Conservation (phyloP, 2,797 vertebrate genomes). For the Todus mexicanus region DNA sequence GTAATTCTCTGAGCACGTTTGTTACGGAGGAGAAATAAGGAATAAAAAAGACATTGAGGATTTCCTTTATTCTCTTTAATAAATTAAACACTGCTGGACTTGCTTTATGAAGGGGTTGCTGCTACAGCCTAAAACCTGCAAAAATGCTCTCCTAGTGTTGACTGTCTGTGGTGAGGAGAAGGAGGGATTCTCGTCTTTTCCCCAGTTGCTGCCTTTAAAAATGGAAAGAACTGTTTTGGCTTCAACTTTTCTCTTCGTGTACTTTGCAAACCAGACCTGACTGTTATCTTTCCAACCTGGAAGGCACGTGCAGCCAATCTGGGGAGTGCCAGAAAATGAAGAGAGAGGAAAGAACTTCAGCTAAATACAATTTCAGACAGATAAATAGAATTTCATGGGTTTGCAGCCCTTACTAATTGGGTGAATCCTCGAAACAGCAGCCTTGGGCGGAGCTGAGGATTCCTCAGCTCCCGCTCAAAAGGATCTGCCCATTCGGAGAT, state of each 20-base stretch:
- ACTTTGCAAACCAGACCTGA: not conserved
- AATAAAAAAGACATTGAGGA: not conserved
- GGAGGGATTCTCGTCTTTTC: not conserved
- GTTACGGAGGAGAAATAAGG: not conserved
- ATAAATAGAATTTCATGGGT: not conserved
- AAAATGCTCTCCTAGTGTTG: not conserved
- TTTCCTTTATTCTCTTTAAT: not conserved
- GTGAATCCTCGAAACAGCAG: not conserved
- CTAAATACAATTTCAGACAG: fast-evolving
- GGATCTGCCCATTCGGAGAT: not conserved
- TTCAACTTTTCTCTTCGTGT: not conserved
- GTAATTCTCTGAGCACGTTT: not conserved
- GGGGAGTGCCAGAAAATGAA: not conserved
- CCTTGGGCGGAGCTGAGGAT: not conserved
- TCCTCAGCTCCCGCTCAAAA: not conserved
- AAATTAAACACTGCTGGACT: not conserved
- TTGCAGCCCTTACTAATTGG: not conserved
- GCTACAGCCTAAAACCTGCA: not conserved
- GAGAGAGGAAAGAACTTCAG: not conserved
- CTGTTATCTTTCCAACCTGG: not conserved
- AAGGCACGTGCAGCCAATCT: fast-evolving
- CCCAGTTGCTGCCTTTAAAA: not conserved
- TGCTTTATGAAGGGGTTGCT: not conserved
- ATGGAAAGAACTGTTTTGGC: not conserved
- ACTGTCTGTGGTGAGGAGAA: not conserved